Percentiles rank a stretch among this genome's conserved stretches.
Evolutionary conservation across 2,888 invertebrate genomes (phyloP).

Genomic region (Hyppa rectilinea): DNA sequence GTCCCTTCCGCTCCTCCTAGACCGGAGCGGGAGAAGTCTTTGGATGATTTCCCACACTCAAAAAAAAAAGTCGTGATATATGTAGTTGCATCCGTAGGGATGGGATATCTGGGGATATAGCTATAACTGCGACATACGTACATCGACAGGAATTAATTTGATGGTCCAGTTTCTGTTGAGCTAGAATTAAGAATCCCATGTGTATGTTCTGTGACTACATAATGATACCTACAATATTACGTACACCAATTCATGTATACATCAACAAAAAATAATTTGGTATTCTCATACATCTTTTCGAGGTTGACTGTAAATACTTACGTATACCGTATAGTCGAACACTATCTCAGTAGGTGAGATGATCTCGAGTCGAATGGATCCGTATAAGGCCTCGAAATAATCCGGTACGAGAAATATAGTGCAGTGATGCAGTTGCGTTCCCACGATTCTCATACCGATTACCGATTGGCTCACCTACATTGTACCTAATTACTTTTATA

Average conservation of each 20-base stretch:
- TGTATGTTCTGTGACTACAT: neutral
- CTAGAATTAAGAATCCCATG: neutral
- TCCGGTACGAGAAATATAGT: conserved; percentile 65
- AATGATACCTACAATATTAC: neutral
- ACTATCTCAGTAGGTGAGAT: conserved; percentile 66
- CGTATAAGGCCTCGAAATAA: conserved; percentile 71
- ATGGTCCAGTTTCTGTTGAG: neutral
- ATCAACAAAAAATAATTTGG: no score
- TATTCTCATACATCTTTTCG: neutral
- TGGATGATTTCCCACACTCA: no score
- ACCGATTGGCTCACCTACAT: conserved; percentile 68
- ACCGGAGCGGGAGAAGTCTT: no score
- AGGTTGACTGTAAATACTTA: neutral
- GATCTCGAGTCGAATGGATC: conserved; percentile 69
- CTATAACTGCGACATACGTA: no score
- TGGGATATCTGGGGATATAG: no score
- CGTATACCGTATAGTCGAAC: conserved; percentile 45
- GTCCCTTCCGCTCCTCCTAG: no score
- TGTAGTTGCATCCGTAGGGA: no score
- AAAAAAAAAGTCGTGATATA: no score
- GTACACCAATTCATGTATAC: no score
- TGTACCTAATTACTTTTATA: conserved; percentile 70
- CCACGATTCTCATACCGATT: conserved; percentile 75
- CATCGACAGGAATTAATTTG: neutral
- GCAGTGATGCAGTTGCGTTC: conserved; percentile 69